These are phyloP conservation scores for Pristis pectinata DNA, from an alignment of 2,797 vertebrate genomes.

Conservation along the genomic window DNA sequence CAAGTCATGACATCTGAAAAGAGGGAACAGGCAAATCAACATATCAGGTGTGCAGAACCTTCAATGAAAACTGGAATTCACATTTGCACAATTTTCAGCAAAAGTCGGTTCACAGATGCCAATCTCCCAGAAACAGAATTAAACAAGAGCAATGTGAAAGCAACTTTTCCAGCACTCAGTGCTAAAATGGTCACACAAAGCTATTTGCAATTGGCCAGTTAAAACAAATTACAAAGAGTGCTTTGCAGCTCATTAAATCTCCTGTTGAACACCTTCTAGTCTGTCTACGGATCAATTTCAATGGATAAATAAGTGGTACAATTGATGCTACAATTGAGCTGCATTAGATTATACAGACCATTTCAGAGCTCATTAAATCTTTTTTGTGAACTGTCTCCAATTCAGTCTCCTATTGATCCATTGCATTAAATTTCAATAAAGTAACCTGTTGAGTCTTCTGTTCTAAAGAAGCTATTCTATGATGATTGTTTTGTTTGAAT, in stretches of 20 bases:
- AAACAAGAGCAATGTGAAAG: neutral
- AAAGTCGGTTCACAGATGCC: neutral
- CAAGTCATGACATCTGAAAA: neutral
- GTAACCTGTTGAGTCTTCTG: neutral
- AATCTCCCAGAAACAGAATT: neutral
- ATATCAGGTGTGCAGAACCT: neutral
- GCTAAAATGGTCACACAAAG: neutral
- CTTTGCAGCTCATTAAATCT: neutral
- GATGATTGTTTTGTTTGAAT: neutral
- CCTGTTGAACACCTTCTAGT: neutral
- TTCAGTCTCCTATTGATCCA: slow-evolving; percentile 11
- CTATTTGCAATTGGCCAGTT: neutral
- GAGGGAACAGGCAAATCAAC: neutral
- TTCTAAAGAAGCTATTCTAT: neutral
- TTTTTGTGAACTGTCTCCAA: neutral
- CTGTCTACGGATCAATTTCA: neutral
- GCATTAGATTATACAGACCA: neutral
- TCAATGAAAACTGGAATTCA: neutral
- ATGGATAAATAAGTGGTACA: slow-evolving; percentile 1
- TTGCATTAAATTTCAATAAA: slow-evolving; percentile 18
- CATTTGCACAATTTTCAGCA: neutral
- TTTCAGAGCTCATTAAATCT: neutral
- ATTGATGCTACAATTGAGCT: neutral
- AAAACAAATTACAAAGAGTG: neutral
- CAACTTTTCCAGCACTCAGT: neutral